Evolutionary conservation across 2,113 vertebrate genomes (phyloP).

Genomic region (Lophochroa leadbeateri): DNA sequence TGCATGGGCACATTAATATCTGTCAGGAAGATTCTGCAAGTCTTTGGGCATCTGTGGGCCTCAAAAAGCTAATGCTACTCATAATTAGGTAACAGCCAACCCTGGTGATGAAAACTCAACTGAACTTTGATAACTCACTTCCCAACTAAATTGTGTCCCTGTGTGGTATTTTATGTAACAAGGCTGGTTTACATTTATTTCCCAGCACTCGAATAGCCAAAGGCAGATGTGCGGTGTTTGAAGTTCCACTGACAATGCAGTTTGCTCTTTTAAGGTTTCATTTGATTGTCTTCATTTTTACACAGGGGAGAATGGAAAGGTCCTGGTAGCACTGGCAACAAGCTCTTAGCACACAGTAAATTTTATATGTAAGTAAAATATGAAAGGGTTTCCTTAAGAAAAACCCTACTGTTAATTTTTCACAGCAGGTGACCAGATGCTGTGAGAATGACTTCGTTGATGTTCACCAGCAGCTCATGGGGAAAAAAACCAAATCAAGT

Average conservation of each 20-base stretch:
- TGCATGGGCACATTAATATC: no score
- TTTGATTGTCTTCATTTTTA: not conserved
- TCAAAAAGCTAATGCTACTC: not conserved
- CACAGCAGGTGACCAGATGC: not conserved
- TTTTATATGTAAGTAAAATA: slow-evolving; percentile 15
- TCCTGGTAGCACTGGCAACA: not conserved
- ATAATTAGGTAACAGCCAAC: not conserved
- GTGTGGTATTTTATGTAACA: not conserved
- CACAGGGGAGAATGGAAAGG: not conserved
- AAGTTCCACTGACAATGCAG: not conserved
- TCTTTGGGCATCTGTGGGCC: not conserved
- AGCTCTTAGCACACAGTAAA: not conserved
- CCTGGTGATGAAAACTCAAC: not conserved
- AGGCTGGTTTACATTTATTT: not conserved
- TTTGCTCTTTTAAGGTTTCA: not conserved
- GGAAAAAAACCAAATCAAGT: not conserved
- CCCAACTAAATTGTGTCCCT: not conserved
- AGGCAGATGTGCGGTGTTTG: not conserved
- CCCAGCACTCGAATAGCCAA: not conserved
- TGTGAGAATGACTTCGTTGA: not conserved
- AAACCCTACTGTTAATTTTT: not conserved
- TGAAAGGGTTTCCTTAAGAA: not conserved
- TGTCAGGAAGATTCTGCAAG: not conserved
- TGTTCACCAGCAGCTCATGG: not conserved
- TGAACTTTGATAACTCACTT: not conserved